Conservation (phyloP, 2,113 vertebrate genomes). For the Herpetotheres cachinnans region DNA sequence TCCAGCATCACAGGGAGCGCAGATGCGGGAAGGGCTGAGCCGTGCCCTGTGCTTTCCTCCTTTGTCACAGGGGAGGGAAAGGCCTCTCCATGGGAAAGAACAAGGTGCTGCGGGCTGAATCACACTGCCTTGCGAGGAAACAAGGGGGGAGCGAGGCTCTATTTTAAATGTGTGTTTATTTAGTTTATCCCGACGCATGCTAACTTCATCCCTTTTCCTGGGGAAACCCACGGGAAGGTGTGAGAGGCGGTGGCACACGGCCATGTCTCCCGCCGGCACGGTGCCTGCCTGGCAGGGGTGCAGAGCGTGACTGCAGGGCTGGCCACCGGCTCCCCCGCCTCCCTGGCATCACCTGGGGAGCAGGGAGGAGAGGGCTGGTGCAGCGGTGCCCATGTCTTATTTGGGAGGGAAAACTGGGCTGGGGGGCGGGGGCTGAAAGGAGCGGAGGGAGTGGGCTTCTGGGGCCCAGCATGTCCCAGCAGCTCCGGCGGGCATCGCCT, state of each 20-base stretch:
- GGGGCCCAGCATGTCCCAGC: rapidly evolving
- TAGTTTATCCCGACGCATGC: neutral
- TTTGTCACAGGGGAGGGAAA: neutral
- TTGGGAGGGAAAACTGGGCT: neutral
- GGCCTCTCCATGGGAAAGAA: neutral
- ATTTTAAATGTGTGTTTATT: neutral
- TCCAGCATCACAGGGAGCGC: neutral
- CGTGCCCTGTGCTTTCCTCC: neutral
- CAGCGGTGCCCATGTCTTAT: neutral
- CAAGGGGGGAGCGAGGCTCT: rapidly evolving
- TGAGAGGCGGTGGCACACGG: neutral
- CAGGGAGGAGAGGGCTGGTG: neutral
- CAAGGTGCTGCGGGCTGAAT: neutral
- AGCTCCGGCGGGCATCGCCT: rapidly evolving
- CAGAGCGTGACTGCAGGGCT: neutral
- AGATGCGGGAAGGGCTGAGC: neutral
- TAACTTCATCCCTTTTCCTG: neutral
- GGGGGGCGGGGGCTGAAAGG: neutral
- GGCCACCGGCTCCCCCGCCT: neutral
- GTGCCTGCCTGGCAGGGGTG: neutral
- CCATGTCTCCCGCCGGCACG: neutral
- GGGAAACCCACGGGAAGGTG: neutral
- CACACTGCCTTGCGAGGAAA: neutral
- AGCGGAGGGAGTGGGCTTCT: neutral
- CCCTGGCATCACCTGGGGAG: neutral